A percentile compares a stretch with the other conserved stretches of the same genome.
Evolutionary conservation across 92 coral and sea anemone species (phyloP).

Genomic region (Metridium senile): DNA sequence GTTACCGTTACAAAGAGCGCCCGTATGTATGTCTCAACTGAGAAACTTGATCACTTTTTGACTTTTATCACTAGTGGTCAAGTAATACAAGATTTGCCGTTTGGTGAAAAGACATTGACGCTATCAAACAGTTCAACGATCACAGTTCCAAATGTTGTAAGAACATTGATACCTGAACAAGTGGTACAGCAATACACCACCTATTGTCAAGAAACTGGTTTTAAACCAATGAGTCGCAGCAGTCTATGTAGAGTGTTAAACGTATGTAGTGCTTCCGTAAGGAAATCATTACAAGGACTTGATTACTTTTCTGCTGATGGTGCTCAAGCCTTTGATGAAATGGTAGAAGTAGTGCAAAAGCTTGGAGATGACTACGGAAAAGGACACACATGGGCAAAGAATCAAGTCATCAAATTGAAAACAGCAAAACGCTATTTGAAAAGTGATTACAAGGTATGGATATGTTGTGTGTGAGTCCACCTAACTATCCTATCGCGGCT

Average conservation of each 20-base stretch:
- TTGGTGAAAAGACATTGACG: slow-evolving; percentile 55
- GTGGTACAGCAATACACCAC: slow-evolving; percentile 50
- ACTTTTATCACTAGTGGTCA: slow-evolving; percentile 55
- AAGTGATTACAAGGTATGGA: slow-evolving; percentile 19
- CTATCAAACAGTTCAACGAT: slow-evolving; percentile 41
- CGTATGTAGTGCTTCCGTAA: slow-evolving; percentile 29
- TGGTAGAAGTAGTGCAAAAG: slow-evolving; percentile 22
- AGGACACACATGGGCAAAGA: slow-evolving; percentile 18
- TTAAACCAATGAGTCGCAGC: slow-evolving; percentile 19
- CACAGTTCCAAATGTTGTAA: slow-evolving; percentile 57
- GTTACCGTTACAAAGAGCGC: slow-evolving; percentile 30
- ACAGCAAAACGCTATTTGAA: slow-evolving; percentile 7
- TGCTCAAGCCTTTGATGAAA: slow-evolving; percentile 38
- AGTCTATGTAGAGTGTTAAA: slow-evolving; percentile 19
- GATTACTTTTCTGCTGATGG: slow-evolving; percentile 31
- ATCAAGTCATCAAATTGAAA: background rate
- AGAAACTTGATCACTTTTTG: slow-evolving; percentile 52
- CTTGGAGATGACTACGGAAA: slow-evolving; percentile 24
- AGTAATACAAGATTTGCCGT: slow-evolving; percentile 60
- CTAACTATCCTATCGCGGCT: too few species aligned
- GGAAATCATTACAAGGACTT: slow-evolving; percentile 38
- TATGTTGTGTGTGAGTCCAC: background rate
- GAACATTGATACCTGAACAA: slow-evolving; percentile 61
- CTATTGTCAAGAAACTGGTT: background rate
- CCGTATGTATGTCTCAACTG: slow-evolving; percentile 53